phyloP scores from a whole-genome alignment of 2,888 invertebrate genomes.

The Acronicta alni region DNA sequence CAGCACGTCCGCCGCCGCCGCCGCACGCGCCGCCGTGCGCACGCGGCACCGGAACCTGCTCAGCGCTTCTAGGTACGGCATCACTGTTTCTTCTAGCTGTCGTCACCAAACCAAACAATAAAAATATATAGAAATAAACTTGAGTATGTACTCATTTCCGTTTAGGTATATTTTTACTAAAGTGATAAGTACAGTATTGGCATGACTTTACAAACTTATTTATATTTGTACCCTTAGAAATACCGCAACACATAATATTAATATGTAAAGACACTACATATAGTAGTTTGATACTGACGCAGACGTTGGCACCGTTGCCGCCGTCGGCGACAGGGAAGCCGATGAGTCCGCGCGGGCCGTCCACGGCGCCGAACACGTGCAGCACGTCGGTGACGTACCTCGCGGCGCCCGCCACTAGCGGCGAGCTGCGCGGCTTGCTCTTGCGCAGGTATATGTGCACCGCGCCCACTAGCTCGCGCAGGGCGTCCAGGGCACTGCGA shows the following conservation, averaged over 20 bases:
- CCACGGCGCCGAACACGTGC: slow-evolving; percentile 93
- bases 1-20: slow-evolving; percentile 91
- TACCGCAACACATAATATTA: too few species aligned
- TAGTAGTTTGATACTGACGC: slow-evolving; percentile 78
- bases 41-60: slow-evolving; percentile 94
- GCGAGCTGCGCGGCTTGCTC: slow-evolving; percentile 88
- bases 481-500: slow-evolving; percentile 93
- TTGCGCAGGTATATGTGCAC: slow-evolving; percentile 95
- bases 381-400: slow-evolving; percentile 95
- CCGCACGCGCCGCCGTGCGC: slow-evolving; percentile 75
- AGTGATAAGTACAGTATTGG: too few species aligned
- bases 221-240: too few species aligned
- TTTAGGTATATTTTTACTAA: too few species aligned
- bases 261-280: not conserved
- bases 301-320: slow-evolving; percentile 69
- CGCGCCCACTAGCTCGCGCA: slow-evolving; percentile 95
- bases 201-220: too few species aligned
- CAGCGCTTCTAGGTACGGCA: slow-evolving; percentile 96
- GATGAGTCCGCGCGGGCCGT: slow-evolving; percentile 90
- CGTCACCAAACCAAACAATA: not conserved
- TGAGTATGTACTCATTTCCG: too few species aligned
- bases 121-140: too few species aligned
- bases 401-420: slow-evolving; percentile 94
- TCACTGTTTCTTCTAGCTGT: slow-evolving; percentile 93
- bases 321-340: slow-evolving; percentile 92